Percentiles rank a stretch among this genome's conserved stretches.
phyloP scores from a whole-genome alignment of 2,888 invertebrate genomes.

The Deilephila porcellus region DNA sequence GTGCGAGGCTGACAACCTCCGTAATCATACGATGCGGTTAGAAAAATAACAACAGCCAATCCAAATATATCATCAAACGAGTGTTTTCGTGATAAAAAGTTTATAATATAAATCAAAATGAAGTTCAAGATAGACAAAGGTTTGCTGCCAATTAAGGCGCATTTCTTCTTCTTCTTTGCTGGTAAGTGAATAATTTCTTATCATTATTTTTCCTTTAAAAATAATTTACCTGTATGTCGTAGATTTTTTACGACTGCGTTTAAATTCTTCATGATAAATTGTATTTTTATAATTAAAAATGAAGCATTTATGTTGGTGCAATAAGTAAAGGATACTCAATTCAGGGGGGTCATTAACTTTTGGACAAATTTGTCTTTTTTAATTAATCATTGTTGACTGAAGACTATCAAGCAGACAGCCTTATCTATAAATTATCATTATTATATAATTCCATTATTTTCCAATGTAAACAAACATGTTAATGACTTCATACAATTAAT shows the following conservation, averaged over 20 bases:
- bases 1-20: constrained; percentile 7
- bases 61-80: background rate
- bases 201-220: constrained; percentile 5
- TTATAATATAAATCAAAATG: constrained; percentile 52
- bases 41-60: background rate
- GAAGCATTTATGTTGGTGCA: no score
- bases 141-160: constrained; percentile 92
- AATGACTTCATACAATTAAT: no score
- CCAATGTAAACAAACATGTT: no score
- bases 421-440: no score
- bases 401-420: no score
- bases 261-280: no score
- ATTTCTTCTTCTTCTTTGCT: constrained; percentile 95
- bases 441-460: no score
- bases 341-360: no score
- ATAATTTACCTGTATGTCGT: background rate
- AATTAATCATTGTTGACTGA: no score
- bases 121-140: constrained; percentile 87
- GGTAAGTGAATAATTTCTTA: constrained; percentile 82
- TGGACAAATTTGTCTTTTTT: no score
- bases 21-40: background rate
- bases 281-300: no score
- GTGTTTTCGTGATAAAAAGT: constrained; percentile 18
- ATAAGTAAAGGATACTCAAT: no score
- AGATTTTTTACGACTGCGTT: background rate